Base-by-base conservation (phyloP, 2,888 invertebrate species). In the Adelognathus sp. region DNA sequence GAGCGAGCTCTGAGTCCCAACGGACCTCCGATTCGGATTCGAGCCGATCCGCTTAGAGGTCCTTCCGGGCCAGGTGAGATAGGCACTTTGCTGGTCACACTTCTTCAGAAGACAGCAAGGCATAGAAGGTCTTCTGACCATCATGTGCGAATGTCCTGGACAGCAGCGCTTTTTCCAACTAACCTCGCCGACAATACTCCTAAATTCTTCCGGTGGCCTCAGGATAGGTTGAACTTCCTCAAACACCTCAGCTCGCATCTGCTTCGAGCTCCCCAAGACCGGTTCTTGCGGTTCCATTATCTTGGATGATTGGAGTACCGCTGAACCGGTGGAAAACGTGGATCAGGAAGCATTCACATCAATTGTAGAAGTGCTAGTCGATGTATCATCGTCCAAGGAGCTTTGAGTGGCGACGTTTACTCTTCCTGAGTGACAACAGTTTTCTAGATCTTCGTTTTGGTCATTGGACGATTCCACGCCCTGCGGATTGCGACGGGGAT, bases 401-500 rank as follows among this genome's bases (percentile, higher is more conserved):
- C 89, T 90, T 58, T 89, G 89, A 9, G 88, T 89, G 4, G 86
- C 90, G 16, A 89, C 88, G 41, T 85, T 89, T 21, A 87, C 81
- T n/a, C n/a, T n/a, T n/a, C n/a, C n/a, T n/a, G n/a, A n/a, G n/a
- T n/a, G n/a, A n/a, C 69, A 39, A 46, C 58, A 16, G 41, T 52
- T 36, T 16, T 31, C 27, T n/a, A n/a, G n/a, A 14, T 36, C 27
- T 39, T 67, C 66, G 56, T 71, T 67, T 21, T 63, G 70, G 16
- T 58, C 75, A 24, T 82, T 74, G 54, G 61, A 79, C 4, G 39
- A 46, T 5, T 63, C 66, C 6, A 52, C 60, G 54, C 81, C 80
- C 21, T 58, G 44, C 29, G 50, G 66, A 33, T 76, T 82, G 41
- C 91, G 92, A 89, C 93, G 93, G 87, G 94, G 93, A 90, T 92